Conservation (phyloP, 2,113 vertebrate species). For the Campylomormyrus tamandua region DNA sequence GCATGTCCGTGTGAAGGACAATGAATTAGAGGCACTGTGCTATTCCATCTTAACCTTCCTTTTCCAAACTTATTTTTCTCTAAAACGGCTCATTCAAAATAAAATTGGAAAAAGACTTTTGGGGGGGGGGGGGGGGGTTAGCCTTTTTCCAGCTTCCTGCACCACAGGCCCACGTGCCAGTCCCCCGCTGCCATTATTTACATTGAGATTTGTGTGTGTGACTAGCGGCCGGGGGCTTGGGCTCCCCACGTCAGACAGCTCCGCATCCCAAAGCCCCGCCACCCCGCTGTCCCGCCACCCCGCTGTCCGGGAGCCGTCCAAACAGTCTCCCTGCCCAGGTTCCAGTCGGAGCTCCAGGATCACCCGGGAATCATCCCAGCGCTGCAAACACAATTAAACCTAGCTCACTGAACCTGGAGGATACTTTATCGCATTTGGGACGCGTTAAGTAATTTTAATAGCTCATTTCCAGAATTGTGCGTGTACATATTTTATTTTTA, state of each 20-base stretch:
- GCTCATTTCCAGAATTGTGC: background rate
- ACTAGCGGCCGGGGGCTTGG: background rate
- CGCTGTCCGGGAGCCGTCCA: background rate
- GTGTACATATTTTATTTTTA: background rate
- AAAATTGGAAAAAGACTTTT: background rate
- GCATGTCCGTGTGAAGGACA: too few relatives aligned
- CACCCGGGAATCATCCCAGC: background rate
- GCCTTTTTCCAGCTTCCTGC: background rate
- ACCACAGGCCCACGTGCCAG: background rate
- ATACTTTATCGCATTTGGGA: background rate
- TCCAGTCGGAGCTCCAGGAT: background rate
- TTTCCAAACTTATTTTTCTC: background rate
- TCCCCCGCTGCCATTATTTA: background rate
- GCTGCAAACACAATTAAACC: background rate
- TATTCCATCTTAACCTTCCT: background rate
- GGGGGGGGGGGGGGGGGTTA: too few relatives aligned
- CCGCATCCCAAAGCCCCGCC: background rate
- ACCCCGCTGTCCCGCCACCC: background rate
- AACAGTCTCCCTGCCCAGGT: background rate
- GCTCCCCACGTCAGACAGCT: background rate
- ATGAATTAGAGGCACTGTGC: background rate
- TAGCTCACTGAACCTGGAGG: background rate
- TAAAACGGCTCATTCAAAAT: background rate
- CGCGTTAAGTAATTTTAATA: background rate
- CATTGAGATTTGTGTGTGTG: background rate